These are phyloP conservation scores for Mantis religiosa DNA, from an alignment of 2,888 invertebrate species.

Conservation along the genomic window DNA sequence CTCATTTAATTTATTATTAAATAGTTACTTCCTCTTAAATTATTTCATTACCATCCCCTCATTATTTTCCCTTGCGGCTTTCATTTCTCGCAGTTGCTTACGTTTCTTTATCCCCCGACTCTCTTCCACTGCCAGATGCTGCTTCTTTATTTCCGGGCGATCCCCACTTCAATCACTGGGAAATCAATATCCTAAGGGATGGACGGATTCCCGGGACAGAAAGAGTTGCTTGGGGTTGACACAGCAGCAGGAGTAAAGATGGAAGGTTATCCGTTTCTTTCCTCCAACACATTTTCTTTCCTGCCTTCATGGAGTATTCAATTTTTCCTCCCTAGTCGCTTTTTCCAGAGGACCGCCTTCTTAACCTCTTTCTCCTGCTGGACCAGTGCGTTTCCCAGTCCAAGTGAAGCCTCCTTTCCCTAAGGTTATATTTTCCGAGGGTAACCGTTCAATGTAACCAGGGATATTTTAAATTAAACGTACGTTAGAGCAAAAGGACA, in stretches of 20 bases:
- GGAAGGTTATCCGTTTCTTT: neutral
- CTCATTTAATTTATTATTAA: neutral
- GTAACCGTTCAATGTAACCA: no score
- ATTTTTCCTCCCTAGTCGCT: neutral
- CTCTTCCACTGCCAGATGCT: neutral
- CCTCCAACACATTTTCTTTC: neutral
- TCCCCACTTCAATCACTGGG: neutral
- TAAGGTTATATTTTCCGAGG: neutral
- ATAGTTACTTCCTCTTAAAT: neutral
- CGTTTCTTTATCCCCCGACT: neutral
- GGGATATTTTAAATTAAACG: no score
- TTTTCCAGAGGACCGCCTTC: neutral
- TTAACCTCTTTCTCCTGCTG: neutral
- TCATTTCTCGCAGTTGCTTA: neutral
- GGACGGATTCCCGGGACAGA: neutral
- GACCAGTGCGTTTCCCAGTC: neutral
- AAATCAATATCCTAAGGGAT: neutral
- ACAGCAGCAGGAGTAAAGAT: neutral
- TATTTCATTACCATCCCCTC: neutral
- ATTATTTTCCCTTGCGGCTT: neutral
- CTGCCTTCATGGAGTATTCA: neutral
- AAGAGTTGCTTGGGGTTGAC: neutral
- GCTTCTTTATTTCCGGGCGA: neutral
- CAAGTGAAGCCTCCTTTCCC: neutral
- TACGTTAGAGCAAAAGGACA: no score